phyloP scores from a whole-genome alignment of 1,140 invertebrate species.

The Bombus haemorrhoidalis region DNA sequence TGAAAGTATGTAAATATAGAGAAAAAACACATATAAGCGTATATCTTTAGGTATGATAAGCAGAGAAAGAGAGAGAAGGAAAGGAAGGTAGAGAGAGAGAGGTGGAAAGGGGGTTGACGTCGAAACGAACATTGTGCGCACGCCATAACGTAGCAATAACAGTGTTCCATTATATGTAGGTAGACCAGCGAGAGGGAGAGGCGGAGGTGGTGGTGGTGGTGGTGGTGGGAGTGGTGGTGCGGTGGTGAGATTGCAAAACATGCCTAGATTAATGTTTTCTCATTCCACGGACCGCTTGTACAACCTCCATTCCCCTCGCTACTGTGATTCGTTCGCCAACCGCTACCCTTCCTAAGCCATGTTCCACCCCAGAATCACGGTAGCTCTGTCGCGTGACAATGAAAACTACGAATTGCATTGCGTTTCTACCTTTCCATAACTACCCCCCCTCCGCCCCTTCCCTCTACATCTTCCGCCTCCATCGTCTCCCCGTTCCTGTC shows the following conservation, averaged over 20 bases:
- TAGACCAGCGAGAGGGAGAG: slow-evolving; percentile 63
- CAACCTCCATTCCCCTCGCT: slow-evolving; percentile 62
- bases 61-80: slow-evolving; percentile 23
- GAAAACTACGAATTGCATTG: slow-evolving; percentile 78
- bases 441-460: slow-evolving; percentile 45
- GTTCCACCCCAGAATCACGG: slow-evolving; percentile 57
- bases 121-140: slow-evolving; percentile 78
- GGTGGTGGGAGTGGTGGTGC: slow-evolving; percentile 56
- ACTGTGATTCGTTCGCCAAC: slow-evolving; percentile 62
- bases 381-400: slow-evolving; percentile 73
- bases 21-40: slow-evolving; percentile 16
- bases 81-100: slow-evolving; percentile 23
- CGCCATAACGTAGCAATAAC: slow-evolving; percentile 80
- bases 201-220: neutral
- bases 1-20: slow-evolving; percentile 9
- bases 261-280: slow-evolving; percentile 83
- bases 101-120: slow-evolving; percentile 58
- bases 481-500: slow-evolving; percentile 14
- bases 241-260: slow-evolving; percentile 81
- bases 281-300: slow-evolving; percentile 75
- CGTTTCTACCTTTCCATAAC: slow-evolving; percentile 65
- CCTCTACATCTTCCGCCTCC: slow-evolving; percentile 23
- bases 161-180: slow-evolving; percentile 80
- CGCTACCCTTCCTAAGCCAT: slow-evolving; percentile 60
- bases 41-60: slow-evolving; percentile 32